Percentiles rank a stretch among this genome's conserved stretches.
Evolutionary conservation across 2,888 invertebrate species (phyloP).

Genomic region (Laothoe populi): DNA sequence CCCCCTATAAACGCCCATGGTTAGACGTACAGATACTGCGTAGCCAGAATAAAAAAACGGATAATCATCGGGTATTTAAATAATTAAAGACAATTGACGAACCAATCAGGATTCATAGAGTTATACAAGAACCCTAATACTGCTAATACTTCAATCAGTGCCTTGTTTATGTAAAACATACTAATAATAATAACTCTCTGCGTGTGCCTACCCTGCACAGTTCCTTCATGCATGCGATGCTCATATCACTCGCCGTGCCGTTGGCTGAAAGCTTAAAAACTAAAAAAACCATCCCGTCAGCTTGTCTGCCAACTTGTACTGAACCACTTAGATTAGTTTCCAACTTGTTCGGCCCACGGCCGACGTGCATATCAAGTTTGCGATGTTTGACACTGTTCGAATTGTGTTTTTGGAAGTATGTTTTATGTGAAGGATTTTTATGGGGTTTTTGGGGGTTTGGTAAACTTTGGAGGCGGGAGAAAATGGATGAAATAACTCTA

Average conservation of each 20-base stretch:
- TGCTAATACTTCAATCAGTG: no score
- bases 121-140: no score
- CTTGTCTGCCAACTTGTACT: constrained; percentile 78
- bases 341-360: constrained; percentile 49
- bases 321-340: constrained; percentile 80
- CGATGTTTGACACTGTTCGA: constrained; percentile 15
- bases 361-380: constrained; percentile 22
- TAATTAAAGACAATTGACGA: no score
- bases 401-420: not conserved
- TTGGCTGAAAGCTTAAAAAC: constrained; percentile 63
- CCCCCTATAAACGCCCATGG: no score
- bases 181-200: constrained; percentile 32
- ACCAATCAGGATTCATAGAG: no score
- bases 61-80: no score
- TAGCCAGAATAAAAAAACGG: no score
- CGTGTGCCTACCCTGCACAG: constrained; percentile 47
- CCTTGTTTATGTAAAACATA: no score
- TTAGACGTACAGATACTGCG: no score
- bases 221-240: constrained; percentile 76
- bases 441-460: not conserved
- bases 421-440: not conserved
- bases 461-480: no score
- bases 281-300: constrained; percentile 69
- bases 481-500: no score
- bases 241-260: constrained; percentile 73